Conservation (phyloP, 2,113 vertebrate species). For the Agelaius phoeniceus region DNA sequence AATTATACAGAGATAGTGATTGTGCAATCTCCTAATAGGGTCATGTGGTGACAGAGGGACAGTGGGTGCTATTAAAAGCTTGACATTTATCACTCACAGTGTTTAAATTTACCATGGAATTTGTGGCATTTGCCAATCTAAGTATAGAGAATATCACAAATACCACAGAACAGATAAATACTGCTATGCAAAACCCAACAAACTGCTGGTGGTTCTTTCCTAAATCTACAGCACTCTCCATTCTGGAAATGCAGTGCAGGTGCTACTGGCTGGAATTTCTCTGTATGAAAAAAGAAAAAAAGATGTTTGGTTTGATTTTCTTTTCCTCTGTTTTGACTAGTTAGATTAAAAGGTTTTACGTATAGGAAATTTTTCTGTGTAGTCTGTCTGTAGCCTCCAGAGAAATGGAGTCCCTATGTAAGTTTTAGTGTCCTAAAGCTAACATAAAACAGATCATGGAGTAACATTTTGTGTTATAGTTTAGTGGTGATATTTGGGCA, state of each 20-base stretch:
- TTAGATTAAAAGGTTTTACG: background rate
- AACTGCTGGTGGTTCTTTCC: background rate
- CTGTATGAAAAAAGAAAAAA: background rate
- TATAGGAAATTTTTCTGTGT: background rate
- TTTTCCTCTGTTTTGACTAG: background rate
- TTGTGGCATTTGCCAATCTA: slow-evolving; percentile 59
- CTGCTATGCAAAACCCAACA: background rate
- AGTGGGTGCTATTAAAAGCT: slow-evolving; percentile 60
- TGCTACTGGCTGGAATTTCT: background rate
- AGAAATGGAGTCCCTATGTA: background rate
- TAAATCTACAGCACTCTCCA: background rate
- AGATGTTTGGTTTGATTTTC: rapidly evolving
- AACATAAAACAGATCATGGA: background rate
- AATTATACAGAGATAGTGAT: background rate
- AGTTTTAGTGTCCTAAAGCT: background rate
- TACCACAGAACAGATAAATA: slow-evolving; percentile 53
- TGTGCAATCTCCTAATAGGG: slow-evolving; percentile 47
- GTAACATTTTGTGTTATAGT: background rate
- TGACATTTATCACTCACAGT: slow-evolving; percentile 64
- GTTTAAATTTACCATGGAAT: slow-evolving; percentile 59
- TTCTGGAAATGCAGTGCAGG: background rate
- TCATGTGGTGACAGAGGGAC: background rate
- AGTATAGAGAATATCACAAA: slow-evolving; percentile 63
- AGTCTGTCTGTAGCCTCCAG: background rate
- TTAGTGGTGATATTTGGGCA: background rate